A percentile compares a stretch with the other conserved stretches of the same genome.
Evolutionary conservation across 2,888 invertebrate species (phyloP).

Genomic region (Enchytraeus crypticus): DNA sequence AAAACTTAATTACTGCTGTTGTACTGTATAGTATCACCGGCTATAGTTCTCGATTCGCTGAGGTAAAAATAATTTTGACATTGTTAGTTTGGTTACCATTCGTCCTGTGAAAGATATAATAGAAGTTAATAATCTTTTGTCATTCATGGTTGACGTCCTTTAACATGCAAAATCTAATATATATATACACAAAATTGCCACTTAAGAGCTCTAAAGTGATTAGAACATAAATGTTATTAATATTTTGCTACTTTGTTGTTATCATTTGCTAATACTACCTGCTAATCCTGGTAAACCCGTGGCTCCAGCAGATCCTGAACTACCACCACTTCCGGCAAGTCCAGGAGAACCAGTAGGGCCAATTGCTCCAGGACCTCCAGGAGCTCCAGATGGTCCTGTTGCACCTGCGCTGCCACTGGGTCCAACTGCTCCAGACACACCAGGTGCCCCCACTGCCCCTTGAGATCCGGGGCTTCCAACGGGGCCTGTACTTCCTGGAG

Average conservation of each 20-base stretch:
- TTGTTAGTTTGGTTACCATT: too few relatives aligned
- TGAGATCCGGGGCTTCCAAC: conserved; percentile 24
- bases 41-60: too few relatives aligned
- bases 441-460: conserved; percentile 29
- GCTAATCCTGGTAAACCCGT: conserved; percentile 6
- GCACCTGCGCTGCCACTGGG: conserved; percentile 13
- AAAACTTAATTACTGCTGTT: too few relatives aligned
- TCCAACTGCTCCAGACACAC: conserved; percentile 14
- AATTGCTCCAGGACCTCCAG: conserved; percentile 12
- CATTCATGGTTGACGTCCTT: too few relatives aligned
- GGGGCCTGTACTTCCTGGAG: neutral
- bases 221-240: too few relatives aligned
- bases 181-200: too few relatives aligned
- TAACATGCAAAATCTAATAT: too few relatives aligned
- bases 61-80: too few relatives aligned
- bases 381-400: conserved; percentile 52
- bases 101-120: too few relatives aligned
- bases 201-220: too few relatives aligned
- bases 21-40: too few relatives aligned
- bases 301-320: neutral
- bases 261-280: conserved; percentile 17
- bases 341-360: conserved; percentile 16
- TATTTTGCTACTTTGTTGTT: conserved; percentile 58
- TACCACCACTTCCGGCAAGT: conserved; percentile 3
- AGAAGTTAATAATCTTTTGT: too few relatives aligned